phyloP scores from a whole-genome alignment of 2,797 vertebrate species.

The Characodon lateralis region DNA sequence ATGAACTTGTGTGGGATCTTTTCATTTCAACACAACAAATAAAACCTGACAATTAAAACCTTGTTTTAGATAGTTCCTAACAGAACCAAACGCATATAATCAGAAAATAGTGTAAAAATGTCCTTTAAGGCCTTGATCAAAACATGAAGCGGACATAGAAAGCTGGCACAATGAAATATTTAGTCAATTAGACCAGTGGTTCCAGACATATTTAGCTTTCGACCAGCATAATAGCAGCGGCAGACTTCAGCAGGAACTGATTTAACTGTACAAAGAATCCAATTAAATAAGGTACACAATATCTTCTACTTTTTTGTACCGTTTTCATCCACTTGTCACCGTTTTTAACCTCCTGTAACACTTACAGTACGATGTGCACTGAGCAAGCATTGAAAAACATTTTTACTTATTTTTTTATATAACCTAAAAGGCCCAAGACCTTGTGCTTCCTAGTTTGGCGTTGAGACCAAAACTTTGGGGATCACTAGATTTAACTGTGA shows the following conservation, averaged over 20 bases:
- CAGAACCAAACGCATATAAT: neutral
- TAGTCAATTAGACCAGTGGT: neutral
- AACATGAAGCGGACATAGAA: neutral
- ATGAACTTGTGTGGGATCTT: neutral
- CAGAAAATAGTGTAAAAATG: neutral
- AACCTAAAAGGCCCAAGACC: no score
- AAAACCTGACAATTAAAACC: neutral
- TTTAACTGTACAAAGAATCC: neutral
- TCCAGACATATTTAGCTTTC: neutral
- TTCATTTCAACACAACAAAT: neutral
- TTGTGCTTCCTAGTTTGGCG: no score
- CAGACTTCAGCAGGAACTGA: neutral
- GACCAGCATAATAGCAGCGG: neutral
- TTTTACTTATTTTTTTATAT: no score
- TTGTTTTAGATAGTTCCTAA: neutral
- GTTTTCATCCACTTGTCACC: no score
- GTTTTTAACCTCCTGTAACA: no score
- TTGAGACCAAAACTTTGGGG: neutral
- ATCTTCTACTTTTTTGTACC: no score
- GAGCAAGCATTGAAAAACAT: no score
- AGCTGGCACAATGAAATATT: neutral
- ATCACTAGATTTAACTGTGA: neutral
- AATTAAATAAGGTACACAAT: no score
- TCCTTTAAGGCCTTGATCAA: neutral
- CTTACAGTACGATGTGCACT: no score